Conservation (phyloP, 2,113 vertebrate species). For the Xiphophorus hellerii region DNA sequence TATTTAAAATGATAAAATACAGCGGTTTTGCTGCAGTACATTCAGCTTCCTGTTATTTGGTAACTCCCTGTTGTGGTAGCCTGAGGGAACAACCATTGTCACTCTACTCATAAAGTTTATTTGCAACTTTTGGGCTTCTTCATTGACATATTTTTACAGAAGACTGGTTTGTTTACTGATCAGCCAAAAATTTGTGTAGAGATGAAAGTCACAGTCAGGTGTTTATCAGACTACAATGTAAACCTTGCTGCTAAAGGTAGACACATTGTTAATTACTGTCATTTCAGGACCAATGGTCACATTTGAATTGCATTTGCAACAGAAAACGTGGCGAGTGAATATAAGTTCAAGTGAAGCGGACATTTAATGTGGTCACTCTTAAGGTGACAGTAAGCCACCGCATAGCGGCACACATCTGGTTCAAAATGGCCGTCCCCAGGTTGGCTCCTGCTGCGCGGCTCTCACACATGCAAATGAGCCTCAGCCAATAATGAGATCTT, state of each 20-base stretch:
- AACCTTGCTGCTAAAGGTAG: slow-evolving; percentile 15
- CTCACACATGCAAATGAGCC: slow-evolving; percentile 79
- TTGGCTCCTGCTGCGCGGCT: slow-evolving; percentile 67
- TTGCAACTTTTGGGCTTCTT: no score
- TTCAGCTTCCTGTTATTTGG: not conserved
- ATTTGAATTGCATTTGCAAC: slow-evolving; percentile 21
- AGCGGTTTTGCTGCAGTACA: not conserved
- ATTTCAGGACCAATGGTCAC: slow-evolving; percentile 31
- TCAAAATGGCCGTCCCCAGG: slow-evolving; percentile 77
- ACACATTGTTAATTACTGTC: slow-evolving; percentile 12
- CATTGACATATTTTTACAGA: no score
- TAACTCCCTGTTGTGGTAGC: not conserved
- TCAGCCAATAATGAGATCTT: slow-evolving; percentile 79
- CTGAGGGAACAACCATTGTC: no score
- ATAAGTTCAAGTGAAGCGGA: slow-evolving; percentile 29
- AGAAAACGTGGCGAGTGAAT: slow-evolving; percentile 21
- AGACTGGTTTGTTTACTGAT: no score
- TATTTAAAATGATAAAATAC: not conserved
- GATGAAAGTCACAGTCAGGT: not conserved
- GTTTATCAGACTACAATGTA: slow-evolving; percentile 28
- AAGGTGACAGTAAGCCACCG: slow-evolving; percentile 50
- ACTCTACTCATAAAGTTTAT: no score
- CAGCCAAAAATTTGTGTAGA: not conserved
- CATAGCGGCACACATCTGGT: slow-evolving; percentile 53
- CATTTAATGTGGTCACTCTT: slow-evolving; percentile 57